These are phyloP conservation scores for Amphimedon queenslandica DNA, from an alignment of 37 sponge, comb jelly and placozoan genomes.

Conservation along the genomic window DNA sequence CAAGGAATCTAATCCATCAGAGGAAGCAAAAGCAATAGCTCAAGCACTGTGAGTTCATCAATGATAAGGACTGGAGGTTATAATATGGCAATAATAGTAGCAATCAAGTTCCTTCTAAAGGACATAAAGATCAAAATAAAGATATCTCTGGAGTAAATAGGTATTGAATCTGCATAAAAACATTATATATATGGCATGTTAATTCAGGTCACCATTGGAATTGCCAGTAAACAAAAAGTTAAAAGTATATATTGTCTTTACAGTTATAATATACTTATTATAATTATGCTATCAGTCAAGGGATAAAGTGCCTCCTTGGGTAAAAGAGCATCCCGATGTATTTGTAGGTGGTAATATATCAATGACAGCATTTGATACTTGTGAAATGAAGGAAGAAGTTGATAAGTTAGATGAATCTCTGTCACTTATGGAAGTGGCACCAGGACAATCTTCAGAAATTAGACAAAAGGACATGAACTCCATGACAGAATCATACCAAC, in stretches of 20 bases:
- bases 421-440: background rate
- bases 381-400: background rate
- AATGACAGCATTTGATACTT: slow-evolving; percentile 31
- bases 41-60: slow-evolving; percentile 54
- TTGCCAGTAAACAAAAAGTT: slow-evolving; percentile 29
- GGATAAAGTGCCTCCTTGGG: slow-evolving; percentile 75
- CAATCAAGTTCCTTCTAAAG: too few relatives aligned
- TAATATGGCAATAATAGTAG: too few relatives aligned
- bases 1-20: background rate
- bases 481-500: slow-evolving; percentile 61
- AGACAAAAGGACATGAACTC: too few relatives aligned
- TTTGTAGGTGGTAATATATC: slow-evolving; percentile 65
- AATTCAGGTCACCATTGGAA: too few relatives aligned
- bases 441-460: background rate
- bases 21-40: slow-evolving; percentile 71
- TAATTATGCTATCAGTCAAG: background rate
- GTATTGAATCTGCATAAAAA: too few relatives aligned
- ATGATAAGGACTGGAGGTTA: too few relatives aligned
- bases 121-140: too few relatives aligned
- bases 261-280: background rate
- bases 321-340: slow-evolving; percentile 81
- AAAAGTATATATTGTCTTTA: slow-evolving; percentile 11
- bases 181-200: too few relatives aligned
- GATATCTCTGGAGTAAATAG: too few relatives aligned
- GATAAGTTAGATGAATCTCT: background rate